A percentile compares a stretch with the other conserved stretches of the same genome.
Evolutionary conservation across 2,888 invertebrate genomes (phyloP).

Genomic region (Vannuccia rotundouncinata): DNA sequence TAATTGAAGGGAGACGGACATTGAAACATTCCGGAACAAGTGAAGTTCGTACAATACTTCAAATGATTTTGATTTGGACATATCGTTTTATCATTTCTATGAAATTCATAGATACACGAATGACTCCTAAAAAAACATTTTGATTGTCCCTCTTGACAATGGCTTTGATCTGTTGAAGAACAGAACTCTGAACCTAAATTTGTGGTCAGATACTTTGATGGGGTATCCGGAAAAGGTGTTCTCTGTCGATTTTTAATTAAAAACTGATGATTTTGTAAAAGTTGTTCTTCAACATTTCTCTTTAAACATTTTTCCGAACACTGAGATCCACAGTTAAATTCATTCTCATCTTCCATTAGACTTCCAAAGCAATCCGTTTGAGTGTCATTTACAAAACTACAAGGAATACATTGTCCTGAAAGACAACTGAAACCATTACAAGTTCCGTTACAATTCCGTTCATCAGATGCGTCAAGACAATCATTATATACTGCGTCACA

Average conservation of each 20-base stretch:
- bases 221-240: neutral
- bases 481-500: slow-evolving; percentile 27
- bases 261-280: too few relatives aligned
- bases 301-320: neutral
- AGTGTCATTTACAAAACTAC: slow-evolving; percentile 29
- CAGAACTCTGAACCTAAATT: too few relatives aligned
- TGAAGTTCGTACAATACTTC: slow-evolving; percentile 7
- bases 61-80: slow-evolving; percentile 38
- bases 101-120: slow-evolving; percentile 35
- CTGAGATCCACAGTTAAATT: neutral
- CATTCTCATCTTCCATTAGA: slow-evolving; percentile 38
- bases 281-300: neutral
- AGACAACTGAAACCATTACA: slow-evolving; percentile 33
- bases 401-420: slow-evolving; percentile 25
- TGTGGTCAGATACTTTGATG: too few relatives aligned
- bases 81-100: neutral
- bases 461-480: slow-evolving; percentile 30
- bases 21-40: slow-evolving; percentile 38
- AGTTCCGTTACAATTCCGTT: slow-evolving; percentile 25
- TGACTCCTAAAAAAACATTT: slow-evolving; percentile 33
- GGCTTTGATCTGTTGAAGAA: neutral
- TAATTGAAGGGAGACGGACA: slow-evolving; percentile 4
- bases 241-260: neutral
- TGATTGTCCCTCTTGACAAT: neutral
- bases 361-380: slow-evolving; percentile 35